These are phyloP conservation scores for Arvicanthis niloticus DNA, from an alignment of 2,113 vertebrate species.

Conservation along the genomic window DNA sequence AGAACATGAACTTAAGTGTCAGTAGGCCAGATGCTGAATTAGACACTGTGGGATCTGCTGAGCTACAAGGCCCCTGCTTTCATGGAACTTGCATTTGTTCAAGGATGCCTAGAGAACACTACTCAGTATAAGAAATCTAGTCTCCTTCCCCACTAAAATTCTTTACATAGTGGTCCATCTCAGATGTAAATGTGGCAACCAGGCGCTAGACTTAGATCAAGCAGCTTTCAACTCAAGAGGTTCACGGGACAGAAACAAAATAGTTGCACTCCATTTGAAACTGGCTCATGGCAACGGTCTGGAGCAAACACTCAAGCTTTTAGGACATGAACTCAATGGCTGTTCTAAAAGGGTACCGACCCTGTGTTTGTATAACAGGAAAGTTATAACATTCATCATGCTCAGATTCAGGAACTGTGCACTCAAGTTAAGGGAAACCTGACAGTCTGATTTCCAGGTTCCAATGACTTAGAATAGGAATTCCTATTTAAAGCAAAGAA, in stretches of 20 bases:
- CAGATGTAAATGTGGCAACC: constrained; percentile 75
- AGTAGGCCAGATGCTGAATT: constrained; percentile 43
- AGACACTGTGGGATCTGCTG: constrained; percentile 29
- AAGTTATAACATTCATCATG: constrained; percentile 75
- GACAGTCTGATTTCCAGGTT: constrained; percentile 80
- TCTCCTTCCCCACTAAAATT: constrained; percentile 35
- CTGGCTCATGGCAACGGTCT: constrained; percentile 66
- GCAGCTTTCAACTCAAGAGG: constrained; percentile 75
- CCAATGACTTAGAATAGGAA: constrained; percentile 81
- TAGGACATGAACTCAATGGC: constrained; percentile 70
- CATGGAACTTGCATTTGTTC: constrained; percentile 42
- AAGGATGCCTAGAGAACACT: constrained; percentile 53
- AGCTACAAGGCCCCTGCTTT: constrained; percentile 48
- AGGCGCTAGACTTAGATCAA: constrained; percentile 70
- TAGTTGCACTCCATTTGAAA: constrained; percentile 80
- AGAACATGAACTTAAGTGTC: constrained; percentile 40
- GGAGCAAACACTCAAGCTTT: constrained; percentile 74
- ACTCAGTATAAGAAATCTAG: constrained; percentile 38
- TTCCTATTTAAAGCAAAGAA: constrained; percentile 83
- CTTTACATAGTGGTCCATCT: constrained; percentile 51
- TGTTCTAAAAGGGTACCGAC: constrained; percentile 75
- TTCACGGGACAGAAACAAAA: constrained; percentile 79
- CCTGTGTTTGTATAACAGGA: constrained; percentile 73
- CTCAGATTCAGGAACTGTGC: constrained; percentile 79
- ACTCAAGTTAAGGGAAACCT: constrained; percentile 74